phyloP scores from a whole-genome alignment of 2,113 vertebrate species.

The Lutjanus erythropterus region DNA sequence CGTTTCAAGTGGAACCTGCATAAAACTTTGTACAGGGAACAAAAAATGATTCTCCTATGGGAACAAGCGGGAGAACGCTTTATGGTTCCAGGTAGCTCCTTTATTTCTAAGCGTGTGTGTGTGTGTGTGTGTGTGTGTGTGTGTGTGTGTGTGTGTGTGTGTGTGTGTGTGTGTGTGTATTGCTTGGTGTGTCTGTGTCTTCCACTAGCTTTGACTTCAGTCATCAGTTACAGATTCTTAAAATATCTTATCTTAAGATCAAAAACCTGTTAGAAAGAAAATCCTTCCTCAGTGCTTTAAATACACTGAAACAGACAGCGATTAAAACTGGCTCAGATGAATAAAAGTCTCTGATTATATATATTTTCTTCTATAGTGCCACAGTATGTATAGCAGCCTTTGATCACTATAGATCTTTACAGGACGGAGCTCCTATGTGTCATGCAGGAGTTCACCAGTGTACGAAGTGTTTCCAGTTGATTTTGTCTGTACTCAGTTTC shows the following conservation, averaged over 20 bases:
- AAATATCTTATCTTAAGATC: neutral
- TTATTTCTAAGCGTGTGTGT: no score
- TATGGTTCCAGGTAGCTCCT: no score
- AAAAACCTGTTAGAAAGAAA: neutral
- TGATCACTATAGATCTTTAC: neutral
- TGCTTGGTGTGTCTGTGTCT: neutral
- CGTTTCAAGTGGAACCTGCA: no score
- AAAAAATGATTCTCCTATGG: no score
- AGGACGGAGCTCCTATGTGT: neutral
- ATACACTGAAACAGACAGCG: neutral
- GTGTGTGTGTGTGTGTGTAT: no score
- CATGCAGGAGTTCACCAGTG: neutral
- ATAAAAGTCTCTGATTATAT: neutral
- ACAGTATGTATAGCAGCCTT: slow-evolving; percentile 22
- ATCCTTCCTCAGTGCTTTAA: neutral
- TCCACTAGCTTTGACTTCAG: neutral
- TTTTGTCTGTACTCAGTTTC: neutral
- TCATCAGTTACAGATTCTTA: neutral
- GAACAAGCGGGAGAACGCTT: no score
- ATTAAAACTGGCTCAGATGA: neutral
- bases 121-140: neutral
- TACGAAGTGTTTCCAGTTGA: neutral
- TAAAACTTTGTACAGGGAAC: no score
- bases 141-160: neutral
- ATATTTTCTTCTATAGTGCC: neutral